Conservation (phyloP, 2,888 invertebrate genomes). For the Suillia variegata region DNA sequence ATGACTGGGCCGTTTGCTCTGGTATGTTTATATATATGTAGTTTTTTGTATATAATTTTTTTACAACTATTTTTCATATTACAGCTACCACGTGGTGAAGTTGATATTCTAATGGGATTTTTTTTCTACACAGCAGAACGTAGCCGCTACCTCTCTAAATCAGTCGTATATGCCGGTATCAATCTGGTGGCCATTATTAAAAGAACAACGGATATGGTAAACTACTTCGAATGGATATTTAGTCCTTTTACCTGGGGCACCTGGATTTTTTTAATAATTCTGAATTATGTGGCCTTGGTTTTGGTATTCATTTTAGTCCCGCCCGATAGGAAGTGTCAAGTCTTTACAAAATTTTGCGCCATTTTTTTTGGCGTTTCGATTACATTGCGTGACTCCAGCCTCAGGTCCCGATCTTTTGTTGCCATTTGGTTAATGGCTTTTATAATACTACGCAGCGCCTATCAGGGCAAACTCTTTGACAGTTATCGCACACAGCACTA, state of each 20-base stretch:
- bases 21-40: no score
- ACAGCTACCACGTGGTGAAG: neutral
- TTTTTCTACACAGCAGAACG: neutral
- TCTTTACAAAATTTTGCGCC: no score
- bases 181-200: neutral
- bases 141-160: neutral
- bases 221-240: neutral
- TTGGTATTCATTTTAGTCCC: no score
- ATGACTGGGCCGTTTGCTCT: slow-evolving; percentile 22
- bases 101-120: neutral
- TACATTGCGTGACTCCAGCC: no score
- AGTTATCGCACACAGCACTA: neutral
- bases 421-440: neutral
- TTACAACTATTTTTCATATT: neutral
- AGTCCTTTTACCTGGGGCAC: neutral
- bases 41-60: no score
- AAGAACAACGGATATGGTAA: no score
- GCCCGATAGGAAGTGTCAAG: no score
- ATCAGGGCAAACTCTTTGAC: neutral
- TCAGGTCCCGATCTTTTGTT: neutral
- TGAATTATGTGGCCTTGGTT: no score
- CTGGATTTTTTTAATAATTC: no score
- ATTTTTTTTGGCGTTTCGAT: no score
- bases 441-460: neutral
- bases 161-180: neutral